These are phyloP conservation scores for Phocides pigmalion DNA, from an alignment of 1,140 invertebrate genomes.

Conservation along the genomic window DNA sequence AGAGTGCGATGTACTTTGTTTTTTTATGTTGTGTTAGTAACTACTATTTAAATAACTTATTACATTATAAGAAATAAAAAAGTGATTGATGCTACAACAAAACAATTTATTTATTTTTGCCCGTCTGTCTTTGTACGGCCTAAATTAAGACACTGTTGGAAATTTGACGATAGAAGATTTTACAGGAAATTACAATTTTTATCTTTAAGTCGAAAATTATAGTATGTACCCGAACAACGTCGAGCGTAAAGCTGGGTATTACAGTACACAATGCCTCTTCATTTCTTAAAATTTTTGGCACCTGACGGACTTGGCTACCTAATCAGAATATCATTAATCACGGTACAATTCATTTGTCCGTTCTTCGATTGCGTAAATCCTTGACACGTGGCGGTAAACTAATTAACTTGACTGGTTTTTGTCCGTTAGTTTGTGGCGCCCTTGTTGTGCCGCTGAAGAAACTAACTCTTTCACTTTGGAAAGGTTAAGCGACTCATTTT, in stretches of 20 bases:
- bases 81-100: too few relatives aligned
- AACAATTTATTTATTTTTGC: too few relatives aligned
- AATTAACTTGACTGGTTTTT: conserved; percentile 36
- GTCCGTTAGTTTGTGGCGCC: conserved; percentile 9
- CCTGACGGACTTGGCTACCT: conserved; percentile 22
- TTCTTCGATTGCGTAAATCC: conserved; percentile 35
- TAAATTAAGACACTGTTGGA: too few relatives aligned
- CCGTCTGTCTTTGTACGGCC: too few relatives aligned
- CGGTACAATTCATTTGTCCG: conserved; percentile 33
- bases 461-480: background rate
- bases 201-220: too few relatives aligned
- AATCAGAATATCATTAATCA: conserved; percentile 50
- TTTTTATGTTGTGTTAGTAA: too few relatives aligned
- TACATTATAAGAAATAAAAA: too few relatives aligned
- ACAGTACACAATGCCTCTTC: conserved; percentile 1
- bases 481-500: background rate
- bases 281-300: conserved; percentile 1
- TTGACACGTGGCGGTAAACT: conserved; percentile 36
- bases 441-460: background rate
- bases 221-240: background rate
- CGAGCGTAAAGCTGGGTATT: background rate
- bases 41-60: too few relatives aligned
- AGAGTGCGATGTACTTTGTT: too few relatives aligned
- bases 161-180: too few relatives aligned
- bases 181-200: too few relatives aligned